Base-by-base conservation (phyloP, 2,888 invertebrate genomes). In the Pollenia griseotomentosa region DNA sequence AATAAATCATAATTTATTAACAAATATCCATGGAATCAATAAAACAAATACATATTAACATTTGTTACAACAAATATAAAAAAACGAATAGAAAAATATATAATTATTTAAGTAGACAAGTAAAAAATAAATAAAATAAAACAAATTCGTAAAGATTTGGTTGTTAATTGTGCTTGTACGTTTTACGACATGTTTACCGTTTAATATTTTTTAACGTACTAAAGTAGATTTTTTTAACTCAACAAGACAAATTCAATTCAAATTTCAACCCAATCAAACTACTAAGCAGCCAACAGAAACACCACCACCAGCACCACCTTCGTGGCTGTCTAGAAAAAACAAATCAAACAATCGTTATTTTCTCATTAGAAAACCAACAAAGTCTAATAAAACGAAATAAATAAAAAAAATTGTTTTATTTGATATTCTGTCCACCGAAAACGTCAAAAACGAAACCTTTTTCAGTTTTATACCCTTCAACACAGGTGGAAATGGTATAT, bases 141-240 rank as follows among this genome's bases (percentile, higher is more conserved):
- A 42, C 44, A 59, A 59, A 70, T 80, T 73, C 66, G 55, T 78
- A 51, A 16, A 40, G 33, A 73, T 48, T 51, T 74, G 74, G n/a
- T 70, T 59, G 42, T 51, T 78, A 8, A 19, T 57, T 59, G 40
- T 5, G 16, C 12, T 73, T 51, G 57, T 75, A 59, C 71, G 85
- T 74, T 88, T 78, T 78, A 84, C 87, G 84, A 92, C 93, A 93
- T 93, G 93, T 92, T 93, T 90, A 91, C 90, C 91, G 92, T 91
- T 90, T 92, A 93, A 92, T 92, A 91, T 92, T 92, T 92, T 90
- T 92, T 92, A 90, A 90, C 91, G 90, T 90, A 93, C 93, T 92
- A 91, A 46, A 70, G 81, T 78, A 74, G 78, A 87, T 53, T 86
- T 84, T 86, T 81, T 66, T 73, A 77, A 77, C 77, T 63, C 78